Evolutionary conservation across 2,888 invertebrate genomes (phyloP).

Genomic region (Epirrita christyi): DNA sequence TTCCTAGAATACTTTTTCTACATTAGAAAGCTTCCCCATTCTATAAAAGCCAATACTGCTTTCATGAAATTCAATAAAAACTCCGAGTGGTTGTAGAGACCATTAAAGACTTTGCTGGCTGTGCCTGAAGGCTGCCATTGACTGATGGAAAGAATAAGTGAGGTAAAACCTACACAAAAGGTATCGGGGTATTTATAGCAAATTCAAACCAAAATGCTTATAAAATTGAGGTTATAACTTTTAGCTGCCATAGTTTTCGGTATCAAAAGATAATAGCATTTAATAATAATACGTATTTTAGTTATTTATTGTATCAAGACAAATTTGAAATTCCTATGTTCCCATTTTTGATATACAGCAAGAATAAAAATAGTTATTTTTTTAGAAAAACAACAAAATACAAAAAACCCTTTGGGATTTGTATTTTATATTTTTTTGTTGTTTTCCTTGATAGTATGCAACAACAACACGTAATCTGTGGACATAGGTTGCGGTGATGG

Average conservation of each 20-base stretch:
- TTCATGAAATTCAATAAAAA: background rate
- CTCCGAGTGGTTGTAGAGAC: background rate
- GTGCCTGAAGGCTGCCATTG: background rate
- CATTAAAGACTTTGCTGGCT: background rate
- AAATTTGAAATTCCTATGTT: no score
- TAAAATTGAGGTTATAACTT: constrained; percentile 21
- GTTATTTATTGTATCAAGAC: no score
- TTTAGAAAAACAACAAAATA: no score
- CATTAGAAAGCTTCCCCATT: background rate
- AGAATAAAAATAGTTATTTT: no score
- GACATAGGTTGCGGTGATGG: no score
- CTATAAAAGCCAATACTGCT: background rate
- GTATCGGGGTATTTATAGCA: constrained; percentile 17
- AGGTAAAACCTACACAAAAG: constrained; percentile 22
- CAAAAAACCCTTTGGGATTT: no score
- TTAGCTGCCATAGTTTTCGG: background rate
- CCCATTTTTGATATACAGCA: no score
- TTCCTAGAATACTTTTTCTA: background rate
- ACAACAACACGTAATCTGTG: no score
- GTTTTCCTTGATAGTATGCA: no score
- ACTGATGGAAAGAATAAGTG: constrained; percentile 22
- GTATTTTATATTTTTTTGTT: no score
- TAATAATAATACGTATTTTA: no score
- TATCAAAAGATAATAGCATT: no score
- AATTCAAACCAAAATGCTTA: constrained; percentile 17